phyloP scores from a whole-genome alignment of 2,797 vertebrate genomes.

The Phoebastria nigripes region DNA sequence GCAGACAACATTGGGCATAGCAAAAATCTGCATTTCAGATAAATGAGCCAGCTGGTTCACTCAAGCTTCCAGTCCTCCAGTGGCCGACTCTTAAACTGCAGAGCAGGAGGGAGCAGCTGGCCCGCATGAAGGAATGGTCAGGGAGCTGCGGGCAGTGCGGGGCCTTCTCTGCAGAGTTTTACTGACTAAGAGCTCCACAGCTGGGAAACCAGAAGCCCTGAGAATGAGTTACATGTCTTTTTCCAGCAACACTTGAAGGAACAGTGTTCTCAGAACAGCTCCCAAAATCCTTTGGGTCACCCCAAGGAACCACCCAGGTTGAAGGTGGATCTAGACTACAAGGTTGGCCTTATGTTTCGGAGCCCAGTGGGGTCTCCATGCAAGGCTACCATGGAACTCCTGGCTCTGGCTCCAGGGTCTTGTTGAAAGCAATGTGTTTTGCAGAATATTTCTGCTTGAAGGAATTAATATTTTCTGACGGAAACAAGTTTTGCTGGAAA shows the following conservation, averaged over 20 bases:
- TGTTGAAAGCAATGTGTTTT: not conserved
- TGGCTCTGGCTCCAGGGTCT: not conserved
- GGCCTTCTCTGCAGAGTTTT: not conserved
- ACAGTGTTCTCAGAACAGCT: not conserved
- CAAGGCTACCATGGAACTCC: not conserved
- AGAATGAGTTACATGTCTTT: not conserved
- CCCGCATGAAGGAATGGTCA: not conserved
- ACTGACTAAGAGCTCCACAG: not conserved
- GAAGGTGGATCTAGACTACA: not conserved
- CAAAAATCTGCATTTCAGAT: not conserved
- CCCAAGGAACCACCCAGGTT: not conserved
- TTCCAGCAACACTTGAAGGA: not conserved
- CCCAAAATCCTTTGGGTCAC: not conserved
- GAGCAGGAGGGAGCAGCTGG: not conserved
- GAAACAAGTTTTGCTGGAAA: not conserved
- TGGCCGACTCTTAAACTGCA: not conserved
- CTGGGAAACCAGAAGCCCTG: not conserved
- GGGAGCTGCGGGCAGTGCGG: fast-evolving
- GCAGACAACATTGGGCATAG: not conserved
- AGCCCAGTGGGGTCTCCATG: not conserved
- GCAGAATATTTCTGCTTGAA: not conserved
- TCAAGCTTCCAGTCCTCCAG: not conserved
- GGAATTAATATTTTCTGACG: not conserved
- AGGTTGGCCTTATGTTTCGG: not conserved
- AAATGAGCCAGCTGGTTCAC: not conserved